Percentiles rank a stretch among this genome's conserved stretches.
Evolutionary conservation across 2,797 vertebrate genomes (phyloP).

Genomic region (Argya squamiceps): DNA sequence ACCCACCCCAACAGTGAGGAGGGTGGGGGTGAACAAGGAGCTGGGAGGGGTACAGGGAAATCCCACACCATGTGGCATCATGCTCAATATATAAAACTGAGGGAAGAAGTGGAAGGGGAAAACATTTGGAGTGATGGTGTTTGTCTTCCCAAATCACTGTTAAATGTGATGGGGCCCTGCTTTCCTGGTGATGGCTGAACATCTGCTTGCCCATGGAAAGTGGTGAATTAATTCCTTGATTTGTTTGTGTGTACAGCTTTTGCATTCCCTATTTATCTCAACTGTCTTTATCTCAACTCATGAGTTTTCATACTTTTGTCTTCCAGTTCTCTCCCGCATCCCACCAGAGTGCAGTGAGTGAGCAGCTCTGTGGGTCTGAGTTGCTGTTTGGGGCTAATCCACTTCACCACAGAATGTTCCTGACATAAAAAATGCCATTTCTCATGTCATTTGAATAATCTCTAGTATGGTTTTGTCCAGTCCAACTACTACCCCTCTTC

Average conservation of each 20-base stretch:
- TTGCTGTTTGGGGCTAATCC: neutral
- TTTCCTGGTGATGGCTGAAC: neutral
- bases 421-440: neutral
- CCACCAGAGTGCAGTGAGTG: neutral
- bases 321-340: neutral
- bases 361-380: neutral
- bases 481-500: neutral
- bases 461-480: neutral
- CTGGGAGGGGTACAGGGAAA: neutral
- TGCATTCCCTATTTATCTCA: neutral
- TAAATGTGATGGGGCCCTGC: neutral
- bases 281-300: neutral
- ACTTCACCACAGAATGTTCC: neutral
- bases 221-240: neutral
- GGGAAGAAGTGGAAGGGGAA: neutral
- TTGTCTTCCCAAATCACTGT: neutral
- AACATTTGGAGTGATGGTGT: rapidly evolving
- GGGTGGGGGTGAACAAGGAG: neutral
- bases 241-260: neutral
- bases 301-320: neutral
- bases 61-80: neutral
- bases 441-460: neutral
- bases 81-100: neutral
- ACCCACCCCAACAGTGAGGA: neutral
- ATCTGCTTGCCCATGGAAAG: neutral